Evolutionary conservation across 2,888 invertebrate species (phyloP), one percentile per base, ranked within the genome.

Genomic region (Ichneumoninae sp.): DNA sequence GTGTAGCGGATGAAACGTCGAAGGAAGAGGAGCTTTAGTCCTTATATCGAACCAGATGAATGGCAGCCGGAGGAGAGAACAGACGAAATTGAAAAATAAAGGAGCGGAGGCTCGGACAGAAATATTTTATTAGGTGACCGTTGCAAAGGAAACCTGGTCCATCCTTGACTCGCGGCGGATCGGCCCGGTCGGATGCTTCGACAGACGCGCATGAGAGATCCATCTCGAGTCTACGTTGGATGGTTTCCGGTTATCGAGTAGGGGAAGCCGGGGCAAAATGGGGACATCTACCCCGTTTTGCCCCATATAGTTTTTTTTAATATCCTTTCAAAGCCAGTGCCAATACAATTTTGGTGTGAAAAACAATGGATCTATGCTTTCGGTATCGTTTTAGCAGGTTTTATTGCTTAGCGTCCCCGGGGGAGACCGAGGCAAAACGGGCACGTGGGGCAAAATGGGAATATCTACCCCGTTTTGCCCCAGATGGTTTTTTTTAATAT

Each of bases 31-130:
- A 63, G 63, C 74, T 78, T 44, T 63, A 26, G 52, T 70, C 50
- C 70, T 70, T 70, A 63, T 70, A 63, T 63, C n/a, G 63, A 36
- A 22, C 47, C 33, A 69, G n/a, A 13, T 19, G 19, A 69, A 77
- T 69, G 54, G 54, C 30, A 47, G n/a, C 8, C 33, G 30, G 57
- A 40, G 16, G 19, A 2, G 47, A 66, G 76, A 16, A 68, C 40
- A 7, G 57, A 47, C 60, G 30, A 78, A 69, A 70, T 47, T 78
- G 22, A 36, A 63, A 70, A 78, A 70, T 77, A 77, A 57, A 68
- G 44, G 30, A 36, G 44, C 68, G 44, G 26, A 16, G 22, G 47
- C 3, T 3, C 57, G 19, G 4, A 26, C 13, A 22, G 54, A 57
- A 26, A 57, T 13, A 26, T 7, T 26, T 10, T 57, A 47, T 47